phyloP scores from a whole-genome alignment of 2,113 vertebrate genomes.

The Rattus rattus region DNA sequence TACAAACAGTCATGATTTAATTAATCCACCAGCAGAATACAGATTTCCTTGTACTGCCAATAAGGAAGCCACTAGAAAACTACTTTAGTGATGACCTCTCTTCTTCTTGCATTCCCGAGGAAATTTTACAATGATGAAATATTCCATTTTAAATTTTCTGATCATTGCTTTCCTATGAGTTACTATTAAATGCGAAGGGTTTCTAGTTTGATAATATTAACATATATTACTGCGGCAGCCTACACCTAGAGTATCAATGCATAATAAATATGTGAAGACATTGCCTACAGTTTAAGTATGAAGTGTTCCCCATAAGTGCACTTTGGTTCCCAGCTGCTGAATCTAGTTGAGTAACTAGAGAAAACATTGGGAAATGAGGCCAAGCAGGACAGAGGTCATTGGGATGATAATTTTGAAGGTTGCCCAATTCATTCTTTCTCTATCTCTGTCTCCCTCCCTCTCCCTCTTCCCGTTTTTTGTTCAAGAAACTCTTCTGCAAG shows the following conservation, averaged over 20 bases:
- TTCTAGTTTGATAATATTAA: background rate
- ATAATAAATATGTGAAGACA: background rate
- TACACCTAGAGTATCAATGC: background rate
- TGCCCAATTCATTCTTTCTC: background rate
- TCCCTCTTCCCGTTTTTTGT: no score
- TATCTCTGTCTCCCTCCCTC: background rate
- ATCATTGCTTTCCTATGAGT: background rate
- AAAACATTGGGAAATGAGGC: background rate
- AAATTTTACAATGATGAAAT: constrained; percentile 26
- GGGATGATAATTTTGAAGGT: background rate
- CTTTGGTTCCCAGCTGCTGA: background rate
- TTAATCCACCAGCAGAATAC: constrained; percentile 9
- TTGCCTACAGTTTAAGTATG: background rate
- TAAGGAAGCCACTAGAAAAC: constrained; percentile 44
- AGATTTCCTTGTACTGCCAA: constrained; percentile 35
- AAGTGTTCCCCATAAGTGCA: background rate
- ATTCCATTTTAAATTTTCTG: constrained; percentile 20
- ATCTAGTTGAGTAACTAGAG: no score
- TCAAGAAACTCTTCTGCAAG: background rate
- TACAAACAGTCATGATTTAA: constrained; percentile 49
- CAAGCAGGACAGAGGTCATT: background rate
- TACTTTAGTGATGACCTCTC: constrained; percentile 18
- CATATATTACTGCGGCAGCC: background rate
- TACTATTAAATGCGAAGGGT: background rate
- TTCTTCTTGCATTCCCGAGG: background rate